Base-by-base conservation (phyloP, 2,888 invertebrate species). In the Prosopocoilus inquinatus region DNA sequence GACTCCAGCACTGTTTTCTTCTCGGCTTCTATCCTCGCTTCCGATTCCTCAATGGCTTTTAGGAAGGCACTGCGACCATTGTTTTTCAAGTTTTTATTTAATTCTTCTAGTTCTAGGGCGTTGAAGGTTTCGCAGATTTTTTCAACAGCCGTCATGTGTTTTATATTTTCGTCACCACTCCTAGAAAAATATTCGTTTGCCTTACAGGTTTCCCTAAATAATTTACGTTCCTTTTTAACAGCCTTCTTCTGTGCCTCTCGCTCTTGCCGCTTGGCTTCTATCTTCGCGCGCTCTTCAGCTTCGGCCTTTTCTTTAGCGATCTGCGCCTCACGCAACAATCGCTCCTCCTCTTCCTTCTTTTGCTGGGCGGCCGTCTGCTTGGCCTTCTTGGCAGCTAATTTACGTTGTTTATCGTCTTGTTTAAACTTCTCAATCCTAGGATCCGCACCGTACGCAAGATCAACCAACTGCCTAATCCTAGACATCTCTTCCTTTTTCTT, bases 401-500 rank as follows among this genome's bases (percentile, higher is more conserved):
- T 96, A 64, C 85, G 87, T 65, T 95, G 92, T 70, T 92, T 94
- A 64, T 97, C 96, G 53, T 96, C 94, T 67, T 94, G 94, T 70
- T 94, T 96, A 77, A 96, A 96, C 66, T 87, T 86, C 53, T 85
- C 86, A 70, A 99, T 94, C 65, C 99, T 82, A 0, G 97, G 97
- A 79, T 99, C 99, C 73, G 90, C 87, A 63, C 89, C 86, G 75
- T 98, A 98, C 0, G 97, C 95, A 74, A 92, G 82, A 72, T 99
- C 98, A 47, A 99, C 96, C 51, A 99, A 80, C 44, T 85, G 84
- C 9, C 98, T 82, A 65, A 99, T 90, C 64, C 99, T 81, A 0
- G 90, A 83, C 89, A 94, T 94, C 81, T 99, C 99, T 73, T 98
- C 97, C 75, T 98, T 98, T 79, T 97, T 96, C 71, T 92, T 84